A percentile compares a stretch with the other conserved stretches of the same genome.
These are phyloP conservation scores for Neoarius graeffei DNA, from an alignment of 2,113 vertebrate genomes.

Conservation along the genomic window DNA sequence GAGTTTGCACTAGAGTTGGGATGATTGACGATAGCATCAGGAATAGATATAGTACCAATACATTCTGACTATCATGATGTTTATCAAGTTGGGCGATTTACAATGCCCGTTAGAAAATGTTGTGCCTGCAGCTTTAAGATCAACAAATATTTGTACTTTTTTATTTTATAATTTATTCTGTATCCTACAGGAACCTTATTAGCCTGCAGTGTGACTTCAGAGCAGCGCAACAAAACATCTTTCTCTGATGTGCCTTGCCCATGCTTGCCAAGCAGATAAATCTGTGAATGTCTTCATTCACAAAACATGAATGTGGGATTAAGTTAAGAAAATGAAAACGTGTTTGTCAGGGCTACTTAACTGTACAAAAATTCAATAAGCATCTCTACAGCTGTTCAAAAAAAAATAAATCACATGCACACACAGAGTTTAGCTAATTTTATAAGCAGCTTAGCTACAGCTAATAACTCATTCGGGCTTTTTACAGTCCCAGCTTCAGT, in stretches of 20 bases:
- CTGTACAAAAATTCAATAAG: not conserved
- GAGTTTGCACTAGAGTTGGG: not conserved
- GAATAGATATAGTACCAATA: not conserved
- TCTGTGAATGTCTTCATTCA: not conserved
- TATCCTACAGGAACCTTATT: not conserved
- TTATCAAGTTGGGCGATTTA: not conserved
- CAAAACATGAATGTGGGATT: not conserved
- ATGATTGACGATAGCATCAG: not conserved
- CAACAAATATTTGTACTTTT: too few relatives aligned
- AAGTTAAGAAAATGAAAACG: not conserved
- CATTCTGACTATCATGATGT: not conserved
- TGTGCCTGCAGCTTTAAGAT: too few relatives aligned
- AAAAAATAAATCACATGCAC: not conserved
- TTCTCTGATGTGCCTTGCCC: not conserved
- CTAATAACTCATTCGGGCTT: too few relatives aligned
- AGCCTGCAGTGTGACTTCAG: not conserved
- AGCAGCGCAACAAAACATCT: not conserved
- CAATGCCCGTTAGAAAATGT: not conserved
- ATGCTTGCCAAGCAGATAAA: not conserved
- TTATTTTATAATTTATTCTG: not conserved
- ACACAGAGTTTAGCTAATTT: not conserved
- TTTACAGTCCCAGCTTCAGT: too few relatives aligned
- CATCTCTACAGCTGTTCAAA: not conserved
- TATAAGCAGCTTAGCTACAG: not conserved
- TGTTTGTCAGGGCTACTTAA: not conserved